Conservation (phyloP, 2,797 vertebrate genomes). For the Tarsius wallacei region DNA sequence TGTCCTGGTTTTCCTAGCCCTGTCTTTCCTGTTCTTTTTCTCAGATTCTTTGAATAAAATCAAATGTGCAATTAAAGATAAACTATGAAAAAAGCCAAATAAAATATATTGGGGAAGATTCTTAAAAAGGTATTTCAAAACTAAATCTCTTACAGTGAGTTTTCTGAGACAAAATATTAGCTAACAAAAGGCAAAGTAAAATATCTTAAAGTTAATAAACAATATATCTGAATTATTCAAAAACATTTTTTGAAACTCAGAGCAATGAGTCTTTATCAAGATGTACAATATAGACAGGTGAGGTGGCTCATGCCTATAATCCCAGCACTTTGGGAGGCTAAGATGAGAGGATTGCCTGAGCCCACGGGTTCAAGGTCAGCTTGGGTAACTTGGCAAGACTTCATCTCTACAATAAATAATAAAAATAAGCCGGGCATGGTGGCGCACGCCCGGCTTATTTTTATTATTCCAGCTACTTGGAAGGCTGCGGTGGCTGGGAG, state of each 20-base stretch:
- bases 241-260: neutral
- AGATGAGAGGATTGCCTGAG: too few relatives aligned
- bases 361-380: too few relatives aligned
- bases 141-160: neutral
- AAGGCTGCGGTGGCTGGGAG: too few relatives aligned
- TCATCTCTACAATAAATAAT: too few relatives aligned
- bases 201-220: neutral
- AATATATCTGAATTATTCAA: neutral
- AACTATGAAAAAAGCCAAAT: neutral
- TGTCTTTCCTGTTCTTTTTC: neutral
- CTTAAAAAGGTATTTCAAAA: neutral
- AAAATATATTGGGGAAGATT: neutral
- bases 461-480: too few relatives aligned
- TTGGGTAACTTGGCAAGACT: too few relatives aligned
- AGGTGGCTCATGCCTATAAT: too few relatives aligned
- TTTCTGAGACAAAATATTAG: neutral
- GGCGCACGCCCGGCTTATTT: too few relatives aligned
- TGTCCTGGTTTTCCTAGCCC: neutral
- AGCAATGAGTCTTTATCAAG: neutral
- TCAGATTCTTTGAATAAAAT: slow-evolving; percentile 33
- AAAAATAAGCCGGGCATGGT: too few relatives aligned
- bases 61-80: neutral
- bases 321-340: too few relatives aligned
- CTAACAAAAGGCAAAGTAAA: neutral
- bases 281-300: neutral